Evolutionary conservation across 2,888 invertebrate genomes (phyloP), one percentile per base, ranked within the genome.

Genomic region (Palloptera scutellata): DNA sequence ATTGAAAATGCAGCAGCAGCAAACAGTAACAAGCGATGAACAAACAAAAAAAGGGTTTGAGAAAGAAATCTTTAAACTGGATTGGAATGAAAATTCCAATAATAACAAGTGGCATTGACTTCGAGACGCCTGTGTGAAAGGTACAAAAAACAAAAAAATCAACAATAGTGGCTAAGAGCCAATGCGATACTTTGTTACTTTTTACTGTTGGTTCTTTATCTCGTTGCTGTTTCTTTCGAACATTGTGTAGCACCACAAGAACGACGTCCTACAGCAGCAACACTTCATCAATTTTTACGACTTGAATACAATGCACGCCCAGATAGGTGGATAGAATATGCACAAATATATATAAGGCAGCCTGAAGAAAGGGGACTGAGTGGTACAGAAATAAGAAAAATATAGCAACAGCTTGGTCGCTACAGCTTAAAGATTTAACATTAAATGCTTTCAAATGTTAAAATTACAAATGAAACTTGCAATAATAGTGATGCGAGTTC

Each of bases 241-340:
- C 3, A 30, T 30, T 30, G 30, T 30, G 30, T 6, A 30, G 30
- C 30, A 30, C 6, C 30, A 30, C 6, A 30, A 30, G 30, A 30
- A 30, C 30, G 6, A 30, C 68, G 67, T 66, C 67, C 72, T 68
- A 68, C 72, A 42, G 64, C 72, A 72, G 70, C 70, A 69, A 68
- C 72, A 72, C 71, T 72, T 72, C 70, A 72, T 72, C 71, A 71
- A 72, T 72, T 72, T 71, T 72, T 72, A 72, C 70, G 72, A 71
- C 69, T 72, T 69, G 62, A 30, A 53, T 19, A 51, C 60, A 61
- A 63, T 62, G 1, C n/a, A 43, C n/a, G n/a, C n/a, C n/a, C n/a
- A n/a, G n/a, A n/a, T 2, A 30, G 30, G 30, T 30, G 6, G 30
- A 41, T 54, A 64, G 41, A 30, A 58, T 30, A 30, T 30, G 30